Percentiles rank a stretch among this genome's conserved stretches.
Evolutionary conservation across 2,888 invertebrate genomes (phyloP).

Genomic region (Scelioninae gen. 1): DNA sequence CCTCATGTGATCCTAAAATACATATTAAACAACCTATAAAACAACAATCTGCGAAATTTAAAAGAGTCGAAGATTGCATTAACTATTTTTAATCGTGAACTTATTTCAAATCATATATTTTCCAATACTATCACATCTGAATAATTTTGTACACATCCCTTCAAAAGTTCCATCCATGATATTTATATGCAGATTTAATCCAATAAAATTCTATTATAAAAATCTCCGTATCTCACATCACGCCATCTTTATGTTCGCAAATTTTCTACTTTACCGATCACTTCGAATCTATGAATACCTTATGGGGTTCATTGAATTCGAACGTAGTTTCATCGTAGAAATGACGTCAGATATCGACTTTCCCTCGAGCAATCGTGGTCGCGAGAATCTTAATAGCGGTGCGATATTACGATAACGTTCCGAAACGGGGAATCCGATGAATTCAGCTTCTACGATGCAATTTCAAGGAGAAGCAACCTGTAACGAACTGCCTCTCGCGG

Average conservation of each 20-base stretch:
- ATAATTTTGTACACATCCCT: no score
- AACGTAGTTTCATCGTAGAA: constrained; percentile 15
- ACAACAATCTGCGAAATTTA: no score
- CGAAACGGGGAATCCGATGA: constrained; percentile 65
- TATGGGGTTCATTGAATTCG: not conserved
- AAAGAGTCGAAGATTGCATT: no score
- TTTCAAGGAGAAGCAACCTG: constrained; percentile 57
- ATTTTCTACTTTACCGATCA: constrained; percentile 50
- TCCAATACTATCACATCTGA: no score
- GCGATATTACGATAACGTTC: constrained; percentile 66
- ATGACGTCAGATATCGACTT: constrained; percentile 33
- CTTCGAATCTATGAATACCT: not conserved
- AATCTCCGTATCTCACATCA: not conserved
- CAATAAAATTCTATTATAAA: not conserved
- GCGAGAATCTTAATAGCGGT: constrained; percentile 54
- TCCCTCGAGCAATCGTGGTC: constrained; percentile 29
- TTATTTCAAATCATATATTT: no score
- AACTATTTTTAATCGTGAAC: no score
- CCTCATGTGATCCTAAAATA: no score
- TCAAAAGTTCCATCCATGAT: no score
- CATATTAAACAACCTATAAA: no score
- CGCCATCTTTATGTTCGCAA: constrained; percentile 37
- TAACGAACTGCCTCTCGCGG: constrained; percentile 62
- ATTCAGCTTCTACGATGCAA: constrained; percentile 62
- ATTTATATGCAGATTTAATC: constrained; percentile 8